phyloP scores from a whole-genome alignment of 2,888 invertebrate genomes.

The Julus scandinavius region DNA sequence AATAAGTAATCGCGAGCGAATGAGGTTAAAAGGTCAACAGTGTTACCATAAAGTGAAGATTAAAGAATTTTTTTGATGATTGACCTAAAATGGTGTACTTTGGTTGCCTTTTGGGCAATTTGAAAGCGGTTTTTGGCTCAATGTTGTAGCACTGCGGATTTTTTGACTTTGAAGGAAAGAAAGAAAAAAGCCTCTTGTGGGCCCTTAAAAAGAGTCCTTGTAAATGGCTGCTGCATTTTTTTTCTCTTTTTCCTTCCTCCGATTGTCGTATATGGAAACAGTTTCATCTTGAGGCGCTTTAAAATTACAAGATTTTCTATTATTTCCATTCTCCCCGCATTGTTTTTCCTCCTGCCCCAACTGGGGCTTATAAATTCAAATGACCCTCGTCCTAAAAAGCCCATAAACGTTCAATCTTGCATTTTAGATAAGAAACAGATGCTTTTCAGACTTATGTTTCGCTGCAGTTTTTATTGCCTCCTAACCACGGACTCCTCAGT shows the following conservation, averaged over 20 bases:
- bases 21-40: too few relatives aligned
- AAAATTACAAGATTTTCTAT: conserved; percentile 33
- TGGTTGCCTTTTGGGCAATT: too few relatives aligned
- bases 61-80: too few relatives aligned
- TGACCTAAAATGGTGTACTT: too few relatives aligned
- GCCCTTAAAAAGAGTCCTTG: not conserved
- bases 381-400: conserved; percentile 27
- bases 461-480: conserved; percentile 14
- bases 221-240: not conserved
- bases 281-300: not conserved
- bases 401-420: conserved; percentile 33
- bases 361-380: not conserved
- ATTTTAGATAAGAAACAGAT: conserved; percentile 33
- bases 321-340: not conserved
- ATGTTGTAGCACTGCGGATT: not conserved
- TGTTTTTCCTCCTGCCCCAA: not conserved
- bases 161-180: not conserved
- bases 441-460: conserved; percentile 33
- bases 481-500: conserved; percentile 27
- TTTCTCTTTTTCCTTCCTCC: too few relatives aligned
- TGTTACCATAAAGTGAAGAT: too few relatives aligned
- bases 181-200: not conserved
- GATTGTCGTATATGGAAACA: not conserved
- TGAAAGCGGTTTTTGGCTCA: too few relatives aligned
- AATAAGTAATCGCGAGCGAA: too few relatives aligned